These are phyloP conservation scores for Nothocercus julius DNA, from an alignment of 2,113 vertebrate species.

Conservation along the genomic window DNA sequence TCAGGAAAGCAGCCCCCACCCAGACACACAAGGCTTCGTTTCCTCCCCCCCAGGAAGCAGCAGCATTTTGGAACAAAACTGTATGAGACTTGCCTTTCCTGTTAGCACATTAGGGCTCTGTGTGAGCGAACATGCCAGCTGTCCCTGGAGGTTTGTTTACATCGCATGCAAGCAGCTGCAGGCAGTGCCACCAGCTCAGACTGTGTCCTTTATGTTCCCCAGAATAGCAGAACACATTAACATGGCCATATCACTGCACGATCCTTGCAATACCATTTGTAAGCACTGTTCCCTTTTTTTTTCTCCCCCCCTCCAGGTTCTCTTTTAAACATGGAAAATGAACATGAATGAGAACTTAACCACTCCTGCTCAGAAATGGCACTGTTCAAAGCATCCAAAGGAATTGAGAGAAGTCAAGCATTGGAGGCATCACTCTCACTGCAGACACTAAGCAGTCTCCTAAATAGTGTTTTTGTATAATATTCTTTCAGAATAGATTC, in stretches of 20 bases:
- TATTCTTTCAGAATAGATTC: conserved; percentile 34
- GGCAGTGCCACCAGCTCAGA: neutral
- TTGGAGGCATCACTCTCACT: neutral
- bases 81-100: neutral
- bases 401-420: neutral
- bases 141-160: neutral
- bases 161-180: neutral
- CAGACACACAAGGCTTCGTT: neutral
- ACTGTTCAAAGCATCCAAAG: neutral
- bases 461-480: neutral
- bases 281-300: neutral
- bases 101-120: neutral
- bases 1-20: neutral
- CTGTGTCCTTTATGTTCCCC: neutral
- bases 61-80: neutral
- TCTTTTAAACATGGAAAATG: conserved; percentile 75
- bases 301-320: conserved; percentile 64
- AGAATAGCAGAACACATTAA: neutral
- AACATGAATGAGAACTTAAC: neutral
- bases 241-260: fast-evolving
- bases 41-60: neutral
- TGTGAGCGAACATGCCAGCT: neutral
- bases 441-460: neutral
- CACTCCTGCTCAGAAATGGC: neutral
- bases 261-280: neutral